phyloP scores from a whole-genome alignment of 2,113 vertebrate genomes.

The Microtus montanus region DNA sequence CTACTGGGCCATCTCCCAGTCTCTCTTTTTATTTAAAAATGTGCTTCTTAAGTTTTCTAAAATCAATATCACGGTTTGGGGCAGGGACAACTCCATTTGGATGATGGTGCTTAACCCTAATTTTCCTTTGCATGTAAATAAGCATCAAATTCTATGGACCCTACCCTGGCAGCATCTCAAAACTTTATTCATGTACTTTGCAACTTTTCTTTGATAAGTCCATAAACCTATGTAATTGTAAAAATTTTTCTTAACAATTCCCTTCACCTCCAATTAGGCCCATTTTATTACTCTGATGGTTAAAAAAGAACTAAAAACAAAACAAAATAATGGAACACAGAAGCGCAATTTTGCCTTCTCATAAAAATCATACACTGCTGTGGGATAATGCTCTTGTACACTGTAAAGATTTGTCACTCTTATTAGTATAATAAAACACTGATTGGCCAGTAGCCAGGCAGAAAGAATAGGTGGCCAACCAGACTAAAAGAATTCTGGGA shows the following conservation, averaged over 20 bases:
- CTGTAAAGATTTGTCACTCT: too few species aligned
- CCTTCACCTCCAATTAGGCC: not conserved
- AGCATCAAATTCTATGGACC: not conserved
- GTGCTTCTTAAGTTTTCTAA: not conserved
- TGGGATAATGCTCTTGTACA: too few species aligned
- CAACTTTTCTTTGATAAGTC: not conserved
- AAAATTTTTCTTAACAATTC: not conserved
- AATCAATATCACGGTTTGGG: not conserved
- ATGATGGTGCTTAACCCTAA: not conserved
- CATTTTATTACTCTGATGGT: not conserved
- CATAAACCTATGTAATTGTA: not conserved
- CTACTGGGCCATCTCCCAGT: not conserved
- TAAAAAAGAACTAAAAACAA: not conserved
- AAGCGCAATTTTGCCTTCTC: not conserved
- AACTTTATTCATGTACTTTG: not conserved
- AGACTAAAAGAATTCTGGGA: too few species aligned
- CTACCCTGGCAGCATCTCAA: not conserved
- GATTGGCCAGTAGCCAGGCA: too few species aligned
- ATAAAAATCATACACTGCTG: not conserved
- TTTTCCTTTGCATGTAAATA: not conserved
- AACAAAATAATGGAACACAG: not conserved
- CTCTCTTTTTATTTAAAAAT: not conserved
- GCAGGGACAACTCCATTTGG: not conserved
- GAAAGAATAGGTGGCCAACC: too few species aligned
- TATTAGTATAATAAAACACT: too few species aligned